Conservation (phyloP, 2,113 vertebrate genomes). For the Tenrec ecaudatus region DNA sequence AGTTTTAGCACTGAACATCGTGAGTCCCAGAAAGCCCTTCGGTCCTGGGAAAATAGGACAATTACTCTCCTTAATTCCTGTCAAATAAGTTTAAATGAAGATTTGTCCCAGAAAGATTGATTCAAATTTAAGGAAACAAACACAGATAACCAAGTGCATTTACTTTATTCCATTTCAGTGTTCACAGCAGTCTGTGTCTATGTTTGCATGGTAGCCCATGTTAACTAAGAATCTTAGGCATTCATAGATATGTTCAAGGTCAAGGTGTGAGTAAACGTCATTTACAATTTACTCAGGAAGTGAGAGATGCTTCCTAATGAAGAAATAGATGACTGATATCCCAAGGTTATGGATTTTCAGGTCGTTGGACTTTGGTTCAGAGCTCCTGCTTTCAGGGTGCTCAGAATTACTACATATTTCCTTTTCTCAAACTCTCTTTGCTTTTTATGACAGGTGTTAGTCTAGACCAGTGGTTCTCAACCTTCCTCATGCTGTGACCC, state of each 20-base stretch:
- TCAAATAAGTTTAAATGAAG: not conserved
- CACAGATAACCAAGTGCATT: not conserved
- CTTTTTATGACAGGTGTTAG: too few relatives aligned
- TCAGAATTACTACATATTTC: too few relatives aligned
- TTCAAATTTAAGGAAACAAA: not conserved
- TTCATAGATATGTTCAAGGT: not conserved
- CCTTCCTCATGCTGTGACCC: too few relatives aligned
- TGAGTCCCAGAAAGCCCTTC: fast-evolving
- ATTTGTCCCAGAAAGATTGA: not conserved
- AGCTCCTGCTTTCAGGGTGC: too few relatives aligned
- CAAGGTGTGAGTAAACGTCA: not conserved
- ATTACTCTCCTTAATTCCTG: not conserved
- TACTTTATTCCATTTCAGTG: not conserved
- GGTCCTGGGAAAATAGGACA: not conserved
- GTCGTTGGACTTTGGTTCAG: too few relatives aligned
- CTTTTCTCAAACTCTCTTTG: too few relatives aligned
- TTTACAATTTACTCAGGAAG: not conserved
- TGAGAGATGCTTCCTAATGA: not conserved
- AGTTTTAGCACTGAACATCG: not conserved
- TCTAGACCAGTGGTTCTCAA: too few relatives aligned
- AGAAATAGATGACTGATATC: too few relatives aligned
- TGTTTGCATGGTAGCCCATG: not conserved
- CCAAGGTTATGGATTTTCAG: too few relatives aligned
- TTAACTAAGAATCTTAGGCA: not conserved
- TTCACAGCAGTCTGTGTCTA: not conserved